A percentile compares a stretch with the other conserved stretches of the same genome.
Evolutionary conservation across 2,888 invertebrate genomes (phyloP).

Genomic region (Microctonus hyperodae): DNA sequence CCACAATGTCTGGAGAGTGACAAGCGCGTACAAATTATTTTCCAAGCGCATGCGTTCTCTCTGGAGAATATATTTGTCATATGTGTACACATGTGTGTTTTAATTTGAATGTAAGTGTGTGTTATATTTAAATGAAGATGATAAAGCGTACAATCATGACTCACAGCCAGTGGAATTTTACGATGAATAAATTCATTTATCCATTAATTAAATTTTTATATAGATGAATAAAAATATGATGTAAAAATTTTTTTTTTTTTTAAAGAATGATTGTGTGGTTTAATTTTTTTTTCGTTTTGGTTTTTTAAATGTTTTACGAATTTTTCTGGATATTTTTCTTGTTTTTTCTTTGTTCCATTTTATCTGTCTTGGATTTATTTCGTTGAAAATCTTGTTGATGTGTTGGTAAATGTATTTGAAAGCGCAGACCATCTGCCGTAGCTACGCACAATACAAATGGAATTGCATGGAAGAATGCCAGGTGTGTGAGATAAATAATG

Average conservation of each 20-base stretch:
- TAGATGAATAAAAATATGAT: too few relatives aligned
- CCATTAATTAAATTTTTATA: too few relatives aligned
- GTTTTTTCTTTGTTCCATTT: not conserved
- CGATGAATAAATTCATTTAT: not conserved
- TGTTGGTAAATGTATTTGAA: too few relatives aligned
- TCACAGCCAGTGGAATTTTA: not conserved
- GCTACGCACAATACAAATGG: constrained; percentile 6
- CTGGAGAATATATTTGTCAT: constrained; percentile 9
- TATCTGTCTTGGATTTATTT: constrained; percentile 3
- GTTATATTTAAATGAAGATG: too few relatives aligned
- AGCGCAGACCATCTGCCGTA: constrained; percentile 21
- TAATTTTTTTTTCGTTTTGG: too few relatives aligned
- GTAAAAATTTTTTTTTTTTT: too few relatives aligned
- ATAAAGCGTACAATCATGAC: not conserved
- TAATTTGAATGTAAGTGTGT: not conserved
- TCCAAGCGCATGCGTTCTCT: constrained; percentile 50
- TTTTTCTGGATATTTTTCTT: not conserved
- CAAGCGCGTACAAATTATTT: constrained; percentile 44
- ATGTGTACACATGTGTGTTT: too few relatives aligned
- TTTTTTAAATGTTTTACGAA: too few relatives aligned
- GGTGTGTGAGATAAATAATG: constrained; percentile 21
- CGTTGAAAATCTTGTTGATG: not conserved
- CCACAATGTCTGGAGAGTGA: constrained; percentile 36
- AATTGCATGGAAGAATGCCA: constrained; percentile 10
- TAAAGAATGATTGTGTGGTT: too few relatives aligned